Conservation (phyloP, 2,113 vertebrate species). For the Natator depressus region DNA sequence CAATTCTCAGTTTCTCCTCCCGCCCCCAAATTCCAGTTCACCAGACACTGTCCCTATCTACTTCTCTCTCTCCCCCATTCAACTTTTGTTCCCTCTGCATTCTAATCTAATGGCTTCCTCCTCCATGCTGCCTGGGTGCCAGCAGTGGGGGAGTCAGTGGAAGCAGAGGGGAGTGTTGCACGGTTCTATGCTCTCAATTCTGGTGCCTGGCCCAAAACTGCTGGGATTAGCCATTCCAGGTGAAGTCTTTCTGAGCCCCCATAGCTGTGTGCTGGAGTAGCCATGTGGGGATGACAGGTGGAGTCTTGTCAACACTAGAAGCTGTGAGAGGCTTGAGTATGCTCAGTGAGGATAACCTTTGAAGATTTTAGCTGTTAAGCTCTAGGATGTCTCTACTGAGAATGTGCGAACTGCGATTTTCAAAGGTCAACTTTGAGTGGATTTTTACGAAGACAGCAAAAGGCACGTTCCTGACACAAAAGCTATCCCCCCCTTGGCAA, state of each 20-base stretch:
- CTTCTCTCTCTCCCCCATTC: background rate
- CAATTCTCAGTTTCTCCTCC: background rate
- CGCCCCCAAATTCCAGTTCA: background rate
- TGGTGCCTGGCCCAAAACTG: background rate
- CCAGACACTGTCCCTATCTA: background rate
- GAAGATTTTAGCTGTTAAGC: background rate
- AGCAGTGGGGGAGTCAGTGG: background rate
- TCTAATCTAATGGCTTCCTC: background rate
- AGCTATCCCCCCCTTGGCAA: background rate
- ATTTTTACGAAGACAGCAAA: background rate
- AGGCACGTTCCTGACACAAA: background rate
- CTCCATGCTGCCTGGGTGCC: background rate
- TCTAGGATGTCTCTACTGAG: background rate
- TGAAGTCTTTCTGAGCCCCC: background rate
- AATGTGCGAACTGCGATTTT: background rate
- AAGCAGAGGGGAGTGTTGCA: background rate
- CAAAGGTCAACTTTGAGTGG: background rate
- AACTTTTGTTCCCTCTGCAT: background rate
- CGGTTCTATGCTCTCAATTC: background rate
- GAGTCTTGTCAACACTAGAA: background rate
- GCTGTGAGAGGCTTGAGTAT: background rate
- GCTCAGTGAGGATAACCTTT: background rate
- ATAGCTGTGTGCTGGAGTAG: background rate
- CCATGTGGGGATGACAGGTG: background rate
- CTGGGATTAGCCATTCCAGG: background rate